Conservation (phyloP, 2,113 vertebrate genomes). For the Natator depressus region DNA sequence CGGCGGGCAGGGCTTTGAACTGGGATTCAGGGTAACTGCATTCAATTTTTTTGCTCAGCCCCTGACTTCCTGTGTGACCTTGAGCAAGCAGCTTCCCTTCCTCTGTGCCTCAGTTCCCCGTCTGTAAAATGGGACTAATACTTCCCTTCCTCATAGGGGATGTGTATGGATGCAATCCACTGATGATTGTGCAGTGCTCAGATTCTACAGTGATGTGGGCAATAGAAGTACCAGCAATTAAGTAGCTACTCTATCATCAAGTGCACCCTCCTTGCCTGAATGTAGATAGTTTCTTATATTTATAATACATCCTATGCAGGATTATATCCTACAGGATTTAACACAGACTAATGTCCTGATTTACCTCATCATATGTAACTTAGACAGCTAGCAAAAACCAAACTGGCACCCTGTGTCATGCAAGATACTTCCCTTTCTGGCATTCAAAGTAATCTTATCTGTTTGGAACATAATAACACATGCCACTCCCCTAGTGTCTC, state of each 20-base stretch:
- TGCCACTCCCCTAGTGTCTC: accelerated
- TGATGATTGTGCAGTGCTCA: neutral
- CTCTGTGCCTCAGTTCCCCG: neutral
- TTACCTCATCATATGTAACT: neutral
- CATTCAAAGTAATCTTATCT: neutral
- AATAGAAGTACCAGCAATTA: neutral
- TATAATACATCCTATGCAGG: neutral
- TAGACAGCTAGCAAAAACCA: neutral
- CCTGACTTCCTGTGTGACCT: neutral
- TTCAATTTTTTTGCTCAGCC: neutral
- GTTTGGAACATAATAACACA: neutral
- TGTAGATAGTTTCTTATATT: neutral
- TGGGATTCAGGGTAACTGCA: neutral
- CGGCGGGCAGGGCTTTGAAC: neutral
- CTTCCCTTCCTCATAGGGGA: neutral
- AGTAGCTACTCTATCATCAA: neutral
- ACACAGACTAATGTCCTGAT: accelerated
- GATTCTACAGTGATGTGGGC: accelerated
- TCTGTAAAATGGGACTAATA: neutral
- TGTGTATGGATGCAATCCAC: neutral
- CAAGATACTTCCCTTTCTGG: neutral
- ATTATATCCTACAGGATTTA: neutral
- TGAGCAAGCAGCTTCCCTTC: neutral
- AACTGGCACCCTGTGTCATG: neutral
- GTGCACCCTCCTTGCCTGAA: neutral